These are phyloP conservation scores for Stenolophus ochropezus DNA, from an alignment of 2,888 invertebrate species.

Conservation along the genomic window DNA sequence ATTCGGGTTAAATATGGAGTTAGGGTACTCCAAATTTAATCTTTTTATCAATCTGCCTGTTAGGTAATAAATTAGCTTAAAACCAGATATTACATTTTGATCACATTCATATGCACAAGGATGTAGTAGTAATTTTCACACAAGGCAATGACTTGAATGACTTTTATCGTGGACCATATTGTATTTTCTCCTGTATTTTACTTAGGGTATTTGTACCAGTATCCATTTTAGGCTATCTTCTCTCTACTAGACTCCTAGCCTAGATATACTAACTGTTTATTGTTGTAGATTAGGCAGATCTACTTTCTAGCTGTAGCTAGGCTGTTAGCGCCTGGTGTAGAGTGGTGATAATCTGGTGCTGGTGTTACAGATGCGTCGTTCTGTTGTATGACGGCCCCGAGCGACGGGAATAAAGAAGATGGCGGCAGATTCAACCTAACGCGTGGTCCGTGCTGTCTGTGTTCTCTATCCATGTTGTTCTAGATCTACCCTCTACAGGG, in stretches of 20 bases:
- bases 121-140: too few species aligned
- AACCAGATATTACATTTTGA: too few species aligned
- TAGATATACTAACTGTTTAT: not conserved
- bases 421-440: slow-evolving; percentile 76
- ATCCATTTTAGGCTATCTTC: not conserved
- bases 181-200: too few species aligned
- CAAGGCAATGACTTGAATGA: too few species aligned
- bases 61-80: too few species aligned
- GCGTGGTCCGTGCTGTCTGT: slow-evolving; percentile 76
- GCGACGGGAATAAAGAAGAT: slow-evolving; percentile 81
- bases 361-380: slow-evolving; percentile 91
- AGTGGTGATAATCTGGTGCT: slow-evolving; percentile 61
- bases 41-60: too few species aligned
- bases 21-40: too few species aligned
- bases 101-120: too few species aligned
- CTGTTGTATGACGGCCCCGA: slow-evolving; percentile 89
- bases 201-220: too few species aligned
- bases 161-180: too few species aligned
- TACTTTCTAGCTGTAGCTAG: not conserved
- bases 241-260: too few species aligned
- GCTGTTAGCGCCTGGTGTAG: not conserved
- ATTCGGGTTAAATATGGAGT: too few species aligned
- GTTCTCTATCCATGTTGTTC: slow-evolving; percentile 57
- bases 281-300: not conserved
- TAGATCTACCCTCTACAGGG: slow-evolving; percentile 47